Percentiles rank a stretch among this genome's conserved stretches.
Conservation (phyloP, 2,797 vertebrate species). For the Catostomus latipinnis region DNA sequence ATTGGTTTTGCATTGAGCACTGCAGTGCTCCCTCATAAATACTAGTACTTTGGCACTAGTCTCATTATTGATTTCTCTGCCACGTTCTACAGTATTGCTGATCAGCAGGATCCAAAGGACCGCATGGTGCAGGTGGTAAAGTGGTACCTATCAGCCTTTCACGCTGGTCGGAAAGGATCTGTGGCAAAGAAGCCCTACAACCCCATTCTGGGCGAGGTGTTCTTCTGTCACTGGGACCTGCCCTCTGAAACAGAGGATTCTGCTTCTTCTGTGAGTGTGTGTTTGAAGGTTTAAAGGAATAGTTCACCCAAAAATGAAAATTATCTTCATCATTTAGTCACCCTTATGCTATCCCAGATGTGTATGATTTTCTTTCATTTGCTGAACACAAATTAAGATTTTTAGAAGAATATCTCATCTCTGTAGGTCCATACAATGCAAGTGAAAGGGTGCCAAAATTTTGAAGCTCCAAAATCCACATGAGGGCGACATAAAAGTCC, state of each 20-base stretch:
- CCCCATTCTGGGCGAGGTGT: conserved; percentile 96
- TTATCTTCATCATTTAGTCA: no score
- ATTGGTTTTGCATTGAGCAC: no score
- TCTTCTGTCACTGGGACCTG: conserved; percentile 96
- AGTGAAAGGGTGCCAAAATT: no score
- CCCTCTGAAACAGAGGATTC: conserved; percentile 87
- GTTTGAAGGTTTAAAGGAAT: background rate
- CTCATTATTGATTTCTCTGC: conserved; percentile 21
- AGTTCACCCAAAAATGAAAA: no score
- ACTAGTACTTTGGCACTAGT: background rate
- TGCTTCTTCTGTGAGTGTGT: conserved; percentile 67
- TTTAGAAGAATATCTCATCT: no score
- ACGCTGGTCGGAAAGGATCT: conserved; percentile 96
- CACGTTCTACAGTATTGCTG: conserved; percentile 84
- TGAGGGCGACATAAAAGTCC: no score
- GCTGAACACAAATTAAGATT: no score
- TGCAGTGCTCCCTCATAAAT: background rate
- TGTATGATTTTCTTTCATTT: no score
- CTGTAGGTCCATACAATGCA: no score
- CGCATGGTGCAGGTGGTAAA: conserved; percentile 96
- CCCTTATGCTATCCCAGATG: no score
- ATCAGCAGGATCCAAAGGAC: conserved; percentile 90
- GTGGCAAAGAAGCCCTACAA: conserved; percentile 99
- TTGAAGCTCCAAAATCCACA: no score
- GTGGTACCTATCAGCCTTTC: conserved; percentile 99